A percentile compares a stretch with the other conserved stretches of the same genome.
phyloP scores from a whole-genome alignment of 2,888 invertebrate genomes.

The Erannis defoliaria region DNA sequence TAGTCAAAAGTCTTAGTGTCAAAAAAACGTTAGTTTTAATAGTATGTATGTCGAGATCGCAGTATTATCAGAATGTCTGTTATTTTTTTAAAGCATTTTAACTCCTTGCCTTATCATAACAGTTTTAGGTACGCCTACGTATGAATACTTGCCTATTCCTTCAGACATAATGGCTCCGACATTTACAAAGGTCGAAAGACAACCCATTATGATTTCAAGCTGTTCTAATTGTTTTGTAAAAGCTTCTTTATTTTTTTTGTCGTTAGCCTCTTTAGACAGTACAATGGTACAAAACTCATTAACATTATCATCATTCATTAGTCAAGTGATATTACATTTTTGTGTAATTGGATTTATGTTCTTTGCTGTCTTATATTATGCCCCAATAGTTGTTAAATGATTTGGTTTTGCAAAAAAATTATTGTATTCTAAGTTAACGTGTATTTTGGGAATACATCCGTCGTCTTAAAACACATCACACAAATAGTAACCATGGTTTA shows the following conservation, averaged over 20 bases:
- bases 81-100: no score
- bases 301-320: not conserved
- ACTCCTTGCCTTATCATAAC: no score
- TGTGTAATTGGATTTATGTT: not conserved
- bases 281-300: constrained; percentile 11
- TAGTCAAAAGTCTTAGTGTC: no score
- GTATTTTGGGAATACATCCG: no score
- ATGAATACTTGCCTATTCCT: not conserved
- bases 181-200: constrained; percentile 31
- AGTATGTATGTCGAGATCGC: no score
- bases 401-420: no score
- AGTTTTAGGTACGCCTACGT: not conserved
- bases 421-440: no score
- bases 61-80: no score
- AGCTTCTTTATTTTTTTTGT: constrained; percentile 25
- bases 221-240: constrained; percentile 21
- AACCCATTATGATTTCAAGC: constrained; percentile 17
- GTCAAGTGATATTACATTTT: not conserved
- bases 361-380: constrained; percentile 3
- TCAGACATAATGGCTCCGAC: constrained; percentile 29
- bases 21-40: no score
- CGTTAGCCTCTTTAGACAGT: constrained; percentile 22
- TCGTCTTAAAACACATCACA: no score
- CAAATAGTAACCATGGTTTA: no score
- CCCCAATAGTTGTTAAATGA: no score